phyloP scores from a whole-genome alignment of 2,797 vertebrate species.

The Girardinus metallicus region DNA sequence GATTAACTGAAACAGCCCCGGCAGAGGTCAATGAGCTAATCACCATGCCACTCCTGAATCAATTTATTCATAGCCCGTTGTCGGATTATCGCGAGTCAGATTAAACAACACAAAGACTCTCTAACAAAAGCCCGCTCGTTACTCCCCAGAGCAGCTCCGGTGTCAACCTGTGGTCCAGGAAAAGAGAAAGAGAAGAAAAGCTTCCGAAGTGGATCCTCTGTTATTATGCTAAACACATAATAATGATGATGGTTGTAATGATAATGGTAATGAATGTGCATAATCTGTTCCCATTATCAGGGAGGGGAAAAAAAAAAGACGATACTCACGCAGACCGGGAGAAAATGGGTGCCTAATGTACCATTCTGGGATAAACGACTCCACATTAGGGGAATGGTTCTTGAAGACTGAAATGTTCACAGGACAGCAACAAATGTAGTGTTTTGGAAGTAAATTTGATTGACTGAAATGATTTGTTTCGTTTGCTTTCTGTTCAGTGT shows the following conservation, averaged over 20 bases:
- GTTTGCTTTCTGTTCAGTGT: neutral
- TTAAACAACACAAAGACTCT: conserved; percentile 38
- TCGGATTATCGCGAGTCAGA: conserved; percentile 22
- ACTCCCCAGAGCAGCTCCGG: conserved; percentile 4
- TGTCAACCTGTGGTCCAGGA: conserved; percentile 17
- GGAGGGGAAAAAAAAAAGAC: conserved; percentile 30
- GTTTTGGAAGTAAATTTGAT: conserved; percentile 13
- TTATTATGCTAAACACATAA: conserved; percentile 63
- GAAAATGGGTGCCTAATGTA: conserved; percentile 70
- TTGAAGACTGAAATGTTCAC: conserved; percentile 48
- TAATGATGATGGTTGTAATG: conserved; percentile 74
- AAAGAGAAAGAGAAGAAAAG: conserved; percentile 3
- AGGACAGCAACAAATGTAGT: conserved; percentile 11
- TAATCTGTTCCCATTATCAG: conserved; percentile 73
- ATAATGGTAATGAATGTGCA: conserved; percentile 79
- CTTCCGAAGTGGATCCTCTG: conserved; percentile 32
- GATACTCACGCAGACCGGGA: conserved; percentile 41
- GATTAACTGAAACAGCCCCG: neutral
- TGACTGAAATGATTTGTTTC: neutral
- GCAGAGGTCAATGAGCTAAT: conserved; percentile 4
- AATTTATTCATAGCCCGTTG: conserved; percentile 12
- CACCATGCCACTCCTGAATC: conserved; percentile 8
- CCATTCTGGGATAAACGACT: conserved; percentile 61
- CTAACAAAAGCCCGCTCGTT: conserved; percentile 21
- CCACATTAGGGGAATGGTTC: conserved; percentile 36